Evolutionary conservation across 2,797 vertebrate species (phyloP).

Genomic region (Champsocephalus gunnari): DNA sequence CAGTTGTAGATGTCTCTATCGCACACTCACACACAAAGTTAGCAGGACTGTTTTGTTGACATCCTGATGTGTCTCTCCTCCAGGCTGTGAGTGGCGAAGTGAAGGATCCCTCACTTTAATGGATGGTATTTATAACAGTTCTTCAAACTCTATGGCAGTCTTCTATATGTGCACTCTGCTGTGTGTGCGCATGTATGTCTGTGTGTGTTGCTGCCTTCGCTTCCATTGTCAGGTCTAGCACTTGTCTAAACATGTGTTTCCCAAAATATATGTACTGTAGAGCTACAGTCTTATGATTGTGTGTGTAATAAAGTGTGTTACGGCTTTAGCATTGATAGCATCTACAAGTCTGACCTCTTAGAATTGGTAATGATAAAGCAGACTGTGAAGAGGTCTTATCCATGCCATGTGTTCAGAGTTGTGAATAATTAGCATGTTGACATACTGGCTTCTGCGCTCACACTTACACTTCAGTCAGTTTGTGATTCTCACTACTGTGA

Average conservation of each 20-base stretch:
- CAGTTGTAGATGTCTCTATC: conserved; percentile 38
- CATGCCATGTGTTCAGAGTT: conserved; percentile 33
- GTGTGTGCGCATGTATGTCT: conserved; percentile 51
- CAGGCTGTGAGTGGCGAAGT: conserved; percentile 79
- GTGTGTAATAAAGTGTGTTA: background rate
- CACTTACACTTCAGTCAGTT: conserved; percentile 29
- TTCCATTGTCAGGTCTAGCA: conserved; percentile 46
- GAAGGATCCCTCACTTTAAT: conserved; percentile 77
- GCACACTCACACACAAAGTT: conserved; percentile 32
- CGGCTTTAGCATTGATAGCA: conserved; percentile 28
- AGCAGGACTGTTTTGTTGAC: conserved; percentile 58
- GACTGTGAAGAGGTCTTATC: conserved; percentile 7
- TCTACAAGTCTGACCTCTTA: conserved; percentile 22
- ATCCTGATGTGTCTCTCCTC: conserved; percentile 79
- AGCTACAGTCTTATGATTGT: conserved; percentile 24
- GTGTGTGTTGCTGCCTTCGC: conserved; percentile 37
- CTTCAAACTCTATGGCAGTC: conserved; percentile 65
- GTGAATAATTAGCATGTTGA: conserved; percentile 49
- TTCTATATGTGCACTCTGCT: conserved; percentile 65
- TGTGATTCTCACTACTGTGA: conserved; percentile 39
- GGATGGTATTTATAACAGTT: conserved; percentile 83
- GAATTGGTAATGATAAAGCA: conserved; percentile 11
- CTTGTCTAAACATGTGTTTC: conserved; percentile 41
- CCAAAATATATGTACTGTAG: conserved; percentile 4
- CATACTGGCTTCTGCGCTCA: conserved; percentile 36